These are phyloP conservation scores for Lethenteron reissneri DNA, from an alignment of 2,113 vertebrate genomes.

Conservation along the genomic window DNA sequence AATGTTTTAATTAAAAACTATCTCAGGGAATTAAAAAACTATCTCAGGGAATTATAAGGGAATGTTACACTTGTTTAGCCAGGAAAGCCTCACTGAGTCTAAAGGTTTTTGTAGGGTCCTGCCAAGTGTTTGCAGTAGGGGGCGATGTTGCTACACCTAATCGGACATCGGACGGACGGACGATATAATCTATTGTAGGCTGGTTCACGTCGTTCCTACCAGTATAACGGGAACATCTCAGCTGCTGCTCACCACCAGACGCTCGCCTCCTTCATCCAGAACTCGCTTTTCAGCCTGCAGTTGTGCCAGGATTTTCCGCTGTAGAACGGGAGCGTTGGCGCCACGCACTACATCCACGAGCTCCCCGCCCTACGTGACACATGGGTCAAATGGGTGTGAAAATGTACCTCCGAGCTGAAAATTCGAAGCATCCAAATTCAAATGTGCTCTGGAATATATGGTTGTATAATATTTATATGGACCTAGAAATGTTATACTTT, in stretches of 20 bases:
- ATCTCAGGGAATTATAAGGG: too few species aligned
- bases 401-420: not conserved
- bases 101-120: too few species aligned
- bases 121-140: too few species aligned
- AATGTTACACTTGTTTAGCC: too few species aligned
- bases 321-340: constrained; percentile 44
- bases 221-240: too few species aligned
- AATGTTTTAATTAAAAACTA: too few species aligned
- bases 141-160: too few species aligned
- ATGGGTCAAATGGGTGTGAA: not conserved
- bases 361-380: constrained; percentile 38
- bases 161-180: too few species aligned
- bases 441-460: not conserved
- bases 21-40: too few species aligned
- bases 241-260: constrained; percentile 26
- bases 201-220: too few species aligned
- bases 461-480: not conserved
- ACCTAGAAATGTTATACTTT: not conserved
- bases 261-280: constrained; percentile 25
- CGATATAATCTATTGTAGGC: too few species aligned
- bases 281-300: constrained; percentile 36
- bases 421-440: not conserved
- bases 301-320: constrained; percentile 50
- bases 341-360: constrained; percentile 50
- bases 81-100: too few species aligned